Evolutionary conservation across 1,140 invertebrate genomes (phyloP), one percentile per base, ranked within the genome.

Genomic region (Rhagoletis pomonella): DNA sequence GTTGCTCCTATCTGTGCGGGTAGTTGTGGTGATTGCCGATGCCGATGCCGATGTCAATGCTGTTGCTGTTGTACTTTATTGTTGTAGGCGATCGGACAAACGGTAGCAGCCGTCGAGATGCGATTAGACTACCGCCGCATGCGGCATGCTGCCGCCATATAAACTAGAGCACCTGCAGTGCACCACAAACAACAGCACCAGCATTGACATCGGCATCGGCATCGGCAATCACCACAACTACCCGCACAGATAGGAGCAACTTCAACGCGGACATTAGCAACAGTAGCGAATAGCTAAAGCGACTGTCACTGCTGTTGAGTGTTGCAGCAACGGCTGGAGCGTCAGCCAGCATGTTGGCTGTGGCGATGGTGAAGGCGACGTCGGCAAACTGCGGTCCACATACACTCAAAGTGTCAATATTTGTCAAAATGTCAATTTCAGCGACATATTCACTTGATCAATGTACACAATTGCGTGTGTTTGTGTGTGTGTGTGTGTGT

Each of bases 351-450:
- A 67, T 39, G 47, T 19, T 77, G 47, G 47, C 17, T 44, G 9
- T 55, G 73, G 47, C 7, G n/a, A 9, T 81, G 73, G 73, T n/a
- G 47, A 55, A 19, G 73, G 17, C 73, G 73, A 55, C 44, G 73
- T 81, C 73, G 73, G 73, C 73, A n/a, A 81, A 55, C 73, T n/a
- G 10, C 19, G 73, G 73, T 81, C 73, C 73, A 29, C 29, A 81
- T 86, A 86, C 86, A 69, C 60, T 86, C 64, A 55, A 69, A 86
- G 86, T 86, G 87, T 87, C 87, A 87, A 62, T 87, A 87, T 87
- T 87, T 87, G 87, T 87, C 87, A 87, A 87, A 50, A 84, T 84
- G 87, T 87, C 87, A 87, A 44, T 60, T 81, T 39, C 44, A 50
- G 58, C 62, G 73, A 87, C 87, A 87, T 87, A 42, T 81, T 77